Evolutionary conservation across 2,888 invertebrate species (phyloP), one percentile per base, ranked within the genome.

Genomic region (Caenorhabditis sp.): DNA sequence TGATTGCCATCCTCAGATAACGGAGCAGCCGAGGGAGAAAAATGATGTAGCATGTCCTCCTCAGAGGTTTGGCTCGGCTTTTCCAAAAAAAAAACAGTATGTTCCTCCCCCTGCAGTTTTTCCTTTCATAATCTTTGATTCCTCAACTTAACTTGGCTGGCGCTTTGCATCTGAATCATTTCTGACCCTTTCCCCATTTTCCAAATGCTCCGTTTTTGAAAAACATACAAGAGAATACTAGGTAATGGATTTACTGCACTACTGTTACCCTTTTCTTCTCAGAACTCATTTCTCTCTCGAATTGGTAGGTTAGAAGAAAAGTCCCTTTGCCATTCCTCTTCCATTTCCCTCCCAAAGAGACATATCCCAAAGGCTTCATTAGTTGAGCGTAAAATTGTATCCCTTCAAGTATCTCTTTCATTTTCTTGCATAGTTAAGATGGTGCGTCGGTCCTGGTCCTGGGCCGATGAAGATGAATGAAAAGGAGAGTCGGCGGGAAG

Each of bases 1-100:
- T 77, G 77, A 68, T 69, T 77, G 62, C 77, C 69, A 61, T 55
- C 56, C 69, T 77, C 60, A 61, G 77, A 77, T 76, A 76, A 67
- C 76, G 58, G 60, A 60, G 51, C 76, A 76, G 47, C 65, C 28
- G 35, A n/a, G n/a, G n/a, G n/a, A 24, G 37, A 72, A 67, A 71
- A 72, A 72, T 65, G 72, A 67, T 74, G 74, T 74, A 60, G 65
- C 60, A 74, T 67, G 74, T 51, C 51, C 47, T 65, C 60, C 65
- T 60, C 74, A 51, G 65, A 74, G 74, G 74, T 72, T 64, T 56
- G 62, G 50, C 22, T 72, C 18, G 64, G 32, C 51, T 58, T 35
- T 22, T 51, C 18, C 4, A 35, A 56, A 56, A 56, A 32, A 56
- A 35, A 56, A 56, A 56, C 56, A 56, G 56, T 55, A 55, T 28